Base-by-base conservation (phyloP, 2,797 vertebrate species). In the Choloepus didactylus region DNA sequence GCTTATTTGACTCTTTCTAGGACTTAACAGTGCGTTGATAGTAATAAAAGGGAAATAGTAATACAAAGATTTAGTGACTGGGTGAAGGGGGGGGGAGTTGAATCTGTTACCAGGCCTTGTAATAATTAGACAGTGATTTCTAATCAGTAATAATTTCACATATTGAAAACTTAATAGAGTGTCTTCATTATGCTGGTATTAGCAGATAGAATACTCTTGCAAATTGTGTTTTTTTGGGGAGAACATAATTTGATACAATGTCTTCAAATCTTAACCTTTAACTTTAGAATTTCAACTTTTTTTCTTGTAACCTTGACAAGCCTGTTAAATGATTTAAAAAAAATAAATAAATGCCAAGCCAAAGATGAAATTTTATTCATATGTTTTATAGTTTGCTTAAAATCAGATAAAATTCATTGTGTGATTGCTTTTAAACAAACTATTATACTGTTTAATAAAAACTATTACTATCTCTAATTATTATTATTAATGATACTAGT, bases 71-170 rank as follows among this genome's bases (percentile, higher is more conserved):
- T 92, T 85, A 76, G 75, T 92, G 46, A 76, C 62, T 27, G 64
- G 35, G 69, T 86, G 46, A 82, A 82, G 7, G 62, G 72, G 49
- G 49, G 31, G 46, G 14, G 19, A 86, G 18, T 88, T 91, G 51
- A 95, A 1, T 70, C 27, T 96, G 4, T 72, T 95, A 60, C 59
- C 23, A 49, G 15, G 10, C 15, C 84, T 6, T 90, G 19, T 82
- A 56, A 44, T 91, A 77, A 92, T 93, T 92, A 89, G 38, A 11
- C 96, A 92, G 46, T 89, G 41, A 93, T 76, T 90, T 75, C 23
- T 83, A 87, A 82, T 56, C 54, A 60, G n/a, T 89, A 76, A 23
- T 89, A 67, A 83, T 96, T 96, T 96, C 44, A 94, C 60, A 75
- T 94, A 46, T 19, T 92, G 29, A 86, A 95, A 89, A 86, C 66